A percentile compares a stretch with the other conserved stretches of the same genome.
These are phyloP conservation scores for Orientallactaga bullata DNA, from an alignment of 2,113 vertebrate species.

Conservation along the genomic window DNA sequence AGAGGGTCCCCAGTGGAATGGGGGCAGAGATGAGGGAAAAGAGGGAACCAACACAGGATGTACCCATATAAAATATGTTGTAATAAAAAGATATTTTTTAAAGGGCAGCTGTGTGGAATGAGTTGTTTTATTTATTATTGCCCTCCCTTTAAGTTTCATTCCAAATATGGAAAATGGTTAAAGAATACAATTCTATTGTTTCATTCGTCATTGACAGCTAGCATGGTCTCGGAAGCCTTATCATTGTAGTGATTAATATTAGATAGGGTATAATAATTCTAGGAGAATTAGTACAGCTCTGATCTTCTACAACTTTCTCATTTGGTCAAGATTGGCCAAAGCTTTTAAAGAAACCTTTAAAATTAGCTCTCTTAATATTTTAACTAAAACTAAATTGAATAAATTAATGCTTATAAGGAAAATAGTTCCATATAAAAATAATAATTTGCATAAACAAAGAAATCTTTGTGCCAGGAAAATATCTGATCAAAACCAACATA, in stretches of 20 bases:
- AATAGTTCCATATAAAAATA: conserved; percentile 60
- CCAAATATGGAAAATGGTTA: background rate
- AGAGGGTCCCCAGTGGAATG: too few species aligned
- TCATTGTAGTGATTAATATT: background rate
- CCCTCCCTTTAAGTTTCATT: too few species aligned
- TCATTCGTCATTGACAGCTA: too few species aligned
- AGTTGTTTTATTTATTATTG: too few species aligned
- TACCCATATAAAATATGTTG: too few species aligned
- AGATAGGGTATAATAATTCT: background rate
- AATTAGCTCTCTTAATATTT: conserved; percentile 5
- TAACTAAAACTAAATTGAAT: background rate
- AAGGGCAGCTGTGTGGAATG: too few species aligned
- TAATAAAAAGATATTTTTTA: too few species aligned
- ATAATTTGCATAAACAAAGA: conserved; percentile 49
- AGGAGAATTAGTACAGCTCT: background rate
- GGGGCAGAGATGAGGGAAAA: too few species aligned
- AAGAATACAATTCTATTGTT: background rate
- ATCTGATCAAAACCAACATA: background rate
- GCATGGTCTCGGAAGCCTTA: background rate
- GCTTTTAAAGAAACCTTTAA: conserved; percentile 27
- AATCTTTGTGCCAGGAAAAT: background rate
- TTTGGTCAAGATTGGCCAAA: conserved; percentile 36
- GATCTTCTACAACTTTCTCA: background rate
- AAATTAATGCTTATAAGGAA: conserved; percentile 30
- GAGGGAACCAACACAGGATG: too few species aligned